A percentile compares a stretch with the other conserved stretches of the same genome.
Evolutionary conservation across 2,888 invertebrate species (phyloP).

Genomic region (Gandaritis pyraliata): DNA sequence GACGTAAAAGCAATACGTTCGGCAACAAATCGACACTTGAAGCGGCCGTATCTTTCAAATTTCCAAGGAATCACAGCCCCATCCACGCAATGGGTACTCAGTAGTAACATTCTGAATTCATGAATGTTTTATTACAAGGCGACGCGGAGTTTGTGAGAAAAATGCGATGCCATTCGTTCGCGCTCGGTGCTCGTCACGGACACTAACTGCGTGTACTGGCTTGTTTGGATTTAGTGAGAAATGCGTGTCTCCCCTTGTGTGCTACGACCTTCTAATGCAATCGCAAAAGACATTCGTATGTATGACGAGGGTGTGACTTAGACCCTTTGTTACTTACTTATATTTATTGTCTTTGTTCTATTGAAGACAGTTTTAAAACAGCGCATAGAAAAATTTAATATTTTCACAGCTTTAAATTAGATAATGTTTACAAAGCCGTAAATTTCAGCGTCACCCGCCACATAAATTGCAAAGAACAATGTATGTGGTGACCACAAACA

Average conservation of each 20-base stretch:
- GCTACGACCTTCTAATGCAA: constrained; percentile 58
- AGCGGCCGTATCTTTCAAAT: constrained; percentile 55
- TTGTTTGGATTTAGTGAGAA: constrained; percentile 77
- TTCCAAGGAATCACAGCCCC: constrained; percentile 57
- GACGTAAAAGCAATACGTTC: constrained; percentile 46
- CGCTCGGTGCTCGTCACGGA: constrained; percentile 70
- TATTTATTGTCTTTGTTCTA: constrained; percentile 18
- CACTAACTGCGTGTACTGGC: constrained; percentile 76
- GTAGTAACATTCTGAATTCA: constrained; percentile 75
- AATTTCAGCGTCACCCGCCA: constrained; percentile 23
- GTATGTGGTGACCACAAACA: constrained; percentile 24
- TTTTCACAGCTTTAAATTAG: constrained; percentile 1
- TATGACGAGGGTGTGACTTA: constrained; percentile 27
- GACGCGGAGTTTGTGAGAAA: constrained; percentile 75
- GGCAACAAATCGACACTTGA: constrained; percentile 51
- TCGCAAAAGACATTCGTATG: constrained; percentile 62
- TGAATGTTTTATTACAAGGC: constrained; percentile 79
- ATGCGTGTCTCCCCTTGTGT: constrained; percentile 56
- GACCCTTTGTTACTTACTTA: constrained; percentile 15
- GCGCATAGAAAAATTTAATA: not conserved
- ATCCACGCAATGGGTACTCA: constrained; percentile 63
- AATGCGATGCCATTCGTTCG: constrained; percentile 76
- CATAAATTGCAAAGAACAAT: constrained; percentile 29
- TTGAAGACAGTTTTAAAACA: not conserved
- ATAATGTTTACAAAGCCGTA: constrained; percentile 12